Percentiles rank a stretch among this genome's conserved stretches.
phyloP scores from a whole-genome alignment of 2,888 invertebrate species.

The Eupeodes latifasciatus region DNA sequence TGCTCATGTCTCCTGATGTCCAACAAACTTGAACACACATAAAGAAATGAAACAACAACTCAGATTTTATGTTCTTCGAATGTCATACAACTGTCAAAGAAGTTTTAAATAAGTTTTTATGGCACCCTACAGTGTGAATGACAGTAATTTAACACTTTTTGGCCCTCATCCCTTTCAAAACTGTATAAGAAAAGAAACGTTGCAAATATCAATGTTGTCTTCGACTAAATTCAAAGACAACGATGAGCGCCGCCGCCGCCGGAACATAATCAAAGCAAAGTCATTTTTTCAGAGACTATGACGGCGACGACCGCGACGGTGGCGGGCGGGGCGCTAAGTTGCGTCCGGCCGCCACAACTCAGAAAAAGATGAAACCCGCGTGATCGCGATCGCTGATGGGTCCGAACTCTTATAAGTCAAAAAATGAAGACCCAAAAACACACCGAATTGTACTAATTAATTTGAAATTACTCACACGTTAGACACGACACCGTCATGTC shows the following conservation, averaged over 20 bases:
- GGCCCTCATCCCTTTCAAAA: not conserved
- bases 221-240: not conserved
- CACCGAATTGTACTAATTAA: constrained; percentile 74
- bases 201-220: not conserved
- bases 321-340: no score
- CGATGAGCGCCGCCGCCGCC: not conserved
- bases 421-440: constrained; percentile 49
- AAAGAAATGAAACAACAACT: constrained; percentile 6
- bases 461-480: constrained; percentile 76
- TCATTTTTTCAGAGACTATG: constrained; percentile 32
- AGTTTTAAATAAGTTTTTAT: constrained; percentile 67
- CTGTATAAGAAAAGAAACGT: not conserved
- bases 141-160: constrained; percentile 70
- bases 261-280: constrained; percentile 57
- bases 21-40: not conserved
- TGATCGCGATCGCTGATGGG: not conserved
- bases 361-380: constrained; percentile 1
- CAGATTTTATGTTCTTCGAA: constrained; percentile 65
- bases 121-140: constrained; percentile 73
- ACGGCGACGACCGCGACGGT: no score
- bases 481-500: constrained; percentile 75
- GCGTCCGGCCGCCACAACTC: not conserved
- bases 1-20: constrained; percentile 33
- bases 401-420: constrained; percentile 18
- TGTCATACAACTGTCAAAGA: constrained; percentile 75